Evolutionary conservation across 2,888 invertebrate genomes (phyloP).

Genomic region (Lithodes maja): DNA sequence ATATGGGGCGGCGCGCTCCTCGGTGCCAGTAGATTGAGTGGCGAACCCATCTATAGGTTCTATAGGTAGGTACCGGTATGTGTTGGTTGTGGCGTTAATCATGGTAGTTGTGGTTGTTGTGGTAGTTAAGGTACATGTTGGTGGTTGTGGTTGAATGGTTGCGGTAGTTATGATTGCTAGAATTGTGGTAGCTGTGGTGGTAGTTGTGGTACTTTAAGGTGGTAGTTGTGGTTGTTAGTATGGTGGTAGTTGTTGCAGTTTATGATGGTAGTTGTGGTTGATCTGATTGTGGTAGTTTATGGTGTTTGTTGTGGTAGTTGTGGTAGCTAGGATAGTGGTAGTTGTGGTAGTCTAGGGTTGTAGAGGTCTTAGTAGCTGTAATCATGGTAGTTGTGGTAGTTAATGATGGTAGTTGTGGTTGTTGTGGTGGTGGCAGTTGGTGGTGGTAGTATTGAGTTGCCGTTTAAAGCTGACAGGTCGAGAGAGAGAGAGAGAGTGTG

Average conservation of each 20-base stretch:
- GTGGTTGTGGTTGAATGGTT: background rate
- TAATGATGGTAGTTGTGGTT: background rate
- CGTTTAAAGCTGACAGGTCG: background rate
- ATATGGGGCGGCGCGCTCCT: no score
- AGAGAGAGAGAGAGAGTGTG: conserved; percentile 9
- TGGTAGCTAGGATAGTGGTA: conserved; percentile 8
- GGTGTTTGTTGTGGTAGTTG: background rate
- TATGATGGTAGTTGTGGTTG: background rate
- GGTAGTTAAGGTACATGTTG: background rate
- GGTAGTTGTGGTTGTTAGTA: conserved; percentile 4
- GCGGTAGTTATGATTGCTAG: background rate
- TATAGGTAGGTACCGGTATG: no score
- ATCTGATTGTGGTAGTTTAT: background rate
- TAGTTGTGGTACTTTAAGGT: conserved; percentile 16
- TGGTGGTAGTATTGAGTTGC: conserved; percentile 10
- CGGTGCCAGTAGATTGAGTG: no score
- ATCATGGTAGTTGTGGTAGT: background rate
- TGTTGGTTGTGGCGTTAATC: background rate
- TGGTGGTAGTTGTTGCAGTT: background rate
- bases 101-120: background rate
- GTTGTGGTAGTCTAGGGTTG: conserved; percentile 18
- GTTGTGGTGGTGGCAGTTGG: background rate
- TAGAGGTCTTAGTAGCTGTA: background rate
- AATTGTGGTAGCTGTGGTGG: conserved; percentile 4
- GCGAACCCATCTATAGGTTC: no score